These are phyloP conservation scores for Maconellicoccus hirsutus DNA, from an alignment of 1,140 invertebrate species.

Conservation along the genomic window DNA sequence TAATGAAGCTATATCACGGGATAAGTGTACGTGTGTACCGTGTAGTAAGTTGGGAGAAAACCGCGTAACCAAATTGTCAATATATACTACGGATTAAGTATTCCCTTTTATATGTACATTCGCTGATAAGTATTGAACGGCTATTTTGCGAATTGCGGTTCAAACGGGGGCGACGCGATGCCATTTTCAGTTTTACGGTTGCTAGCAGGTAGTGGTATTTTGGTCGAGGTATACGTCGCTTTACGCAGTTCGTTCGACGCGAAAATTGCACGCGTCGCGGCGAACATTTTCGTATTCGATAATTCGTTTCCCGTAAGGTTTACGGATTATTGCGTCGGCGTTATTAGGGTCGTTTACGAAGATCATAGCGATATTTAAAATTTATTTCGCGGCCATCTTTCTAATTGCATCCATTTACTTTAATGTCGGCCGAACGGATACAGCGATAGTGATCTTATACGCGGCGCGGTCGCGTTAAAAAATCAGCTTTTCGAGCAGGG, in stretches of 20 bases:
- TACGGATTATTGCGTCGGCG: background rate
- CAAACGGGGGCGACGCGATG: background rate
- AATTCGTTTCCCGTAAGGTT: background rate
- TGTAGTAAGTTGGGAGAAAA: background rate
- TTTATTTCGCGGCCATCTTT: constrained; percentile 3
- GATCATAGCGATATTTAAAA: constrained; percentile 9
- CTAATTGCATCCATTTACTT: constrained; percentile 9
- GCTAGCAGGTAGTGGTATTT: background rate
- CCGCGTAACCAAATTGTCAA: constrained; percentile 3
- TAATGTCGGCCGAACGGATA: background rate
- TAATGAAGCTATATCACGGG: background rate
- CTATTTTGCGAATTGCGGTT: constrained; percentile 8
- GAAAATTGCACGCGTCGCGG: background rate
- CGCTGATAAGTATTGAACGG: constrained; percentile 7
- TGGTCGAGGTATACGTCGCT: background rate
- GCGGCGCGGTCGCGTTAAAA: background rate
- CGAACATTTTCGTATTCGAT: background rate
- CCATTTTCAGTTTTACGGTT: background rate
- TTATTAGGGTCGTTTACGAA: constrained; percentile 1
- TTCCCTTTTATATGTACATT: background rate
- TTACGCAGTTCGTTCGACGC: background rate
- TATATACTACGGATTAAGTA: constrained; percentile 5
- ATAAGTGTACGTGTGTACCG: background rate
- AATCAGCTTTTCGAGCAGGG: background rate
- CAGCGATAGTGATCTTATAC: background rate